phyloP scores from a whole-genome alignment of 1,140 invertebrate species.

The Drosophila pseudoobscura region DNA sequence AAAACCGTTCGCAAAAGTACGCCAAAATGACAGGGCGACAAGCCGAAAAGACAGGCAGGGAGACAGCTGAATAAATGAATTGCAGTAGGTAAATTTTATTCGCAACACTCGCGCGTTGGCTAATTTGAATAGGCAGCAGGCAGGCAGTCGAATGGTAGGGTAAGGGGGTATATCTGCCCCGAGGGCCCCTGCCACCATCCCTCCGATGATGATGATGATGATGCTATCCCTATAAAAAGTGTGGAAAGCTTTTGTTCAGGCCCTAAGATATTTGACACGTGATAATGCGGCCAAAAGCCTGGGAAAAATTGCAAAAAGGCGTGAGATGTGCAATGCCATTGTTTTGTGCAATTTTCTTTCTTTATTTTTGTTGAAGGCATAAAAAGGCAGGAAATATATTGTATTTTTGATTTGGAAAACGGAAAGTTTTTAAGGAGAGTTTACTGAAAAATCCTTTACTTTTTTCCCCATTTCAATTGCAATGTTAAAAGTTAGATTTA shows the following conservation, averaged over 20 bases:
- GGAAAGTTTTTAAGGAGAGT: too few relatives aligned
- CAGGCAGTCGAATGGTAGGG: too few relatives aligned
- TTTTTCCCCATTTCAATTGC: too few relatives aligned
- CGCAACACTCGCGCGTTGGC: slow-evolving; percentile 48
- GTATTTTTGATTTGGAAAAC: too few relatives aligned
- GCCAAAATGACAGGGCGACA: slow-evolving; percentile 66
- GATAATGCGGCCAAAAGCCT: slow-evolving; percentile 47
- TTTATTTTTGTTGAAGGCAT: too few relatives aligned
- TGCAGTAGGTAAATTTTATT: slow-evolving; percentile 62
- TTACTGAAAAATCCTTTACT: too few relatives aligned
- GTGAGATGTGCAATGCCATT: slow-evolving; percentile 56
- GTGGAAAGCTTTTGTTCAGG: slow-evolving; percentile 59
- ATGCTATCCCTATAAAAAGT: slow-evolving; percentile 41
- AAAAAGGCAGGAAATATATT: too few relatives aligned
- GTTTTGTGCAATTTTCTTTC: slow-evolving; percentile 37
- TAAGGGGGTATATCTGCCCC: too few relatives aligned
- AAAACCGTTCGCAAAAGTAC: slow-evolving; percentile 64
- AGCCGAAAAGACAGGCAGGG: slow-evolving; percentile 42
- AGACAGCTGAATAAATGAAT: slow-evolving; percentile 76
- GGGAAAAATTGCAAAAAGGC: slow-evolving; percentile 53
- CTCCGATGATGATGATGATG: slow-evolving; percentile 13
- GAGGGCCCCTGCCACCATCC: neutral
- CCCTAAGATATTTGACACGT: slow-evolving; percentile 65
- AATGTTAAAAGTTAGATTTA: too few relatives aligned
- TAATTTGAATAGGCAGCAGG: slow-evolving; percentile 72